These are phyloP conservation scores for Tapirus terrestris DNA, from an alignment of 2,113 vertebrate genomes.

Conservation along the genomic window DNA sequence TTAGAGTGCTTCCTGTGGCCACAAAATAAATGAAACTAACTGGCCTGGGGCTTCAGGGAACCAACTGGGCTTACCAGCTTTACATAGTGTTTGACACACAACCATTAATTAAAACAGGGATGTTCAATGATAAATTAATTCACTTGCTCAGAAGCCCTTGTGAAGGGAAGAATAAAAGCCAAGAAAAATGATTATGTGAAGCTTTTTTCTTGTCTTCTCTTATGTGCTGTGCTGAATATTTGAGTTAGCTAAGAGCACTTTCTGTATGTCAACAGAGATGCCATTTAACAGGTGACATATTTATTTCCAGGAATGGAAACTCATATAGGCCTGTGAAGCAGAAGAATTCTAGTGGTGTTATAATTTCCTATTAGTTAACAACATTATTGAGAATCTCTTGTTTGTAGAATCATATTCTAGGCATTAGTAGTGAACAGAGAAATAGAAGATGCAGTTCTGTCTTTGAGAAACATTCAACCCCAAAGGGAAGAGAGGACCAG, in stretches of 20 bases:
- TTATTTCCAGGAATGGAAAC: slow-evolving; percentile 29
- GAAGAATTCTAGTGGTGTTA: slow-evolving; percentile 28
- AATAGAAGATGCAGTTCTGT: slow-evolving; percentile 15
- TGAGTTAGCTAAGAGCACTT: background rate
- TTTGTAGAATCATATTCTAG: slow-evolving; percentile 22
- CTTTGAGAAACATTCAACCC: slow-evolving; percentile 9
- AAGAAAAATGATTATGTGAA: slow-evolving; percentile 1
- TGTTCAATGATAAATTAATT: slow-evolving; percentile 44
- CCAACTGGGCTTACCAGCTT: background rate
- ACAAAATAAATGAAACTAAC: slow-evolving; percentile 14
- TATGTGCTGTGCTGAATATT: background rate
- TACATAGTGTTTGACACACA: background rate
- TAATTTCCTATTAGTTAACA: background rate
- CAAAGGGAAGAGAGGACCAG: background rate
- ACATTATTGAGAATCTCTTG: slow-evolving; percentile 23
- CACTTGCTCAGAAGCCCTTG: slow-evolving; percentile 39
- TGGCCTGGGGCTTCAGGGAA: slow-evolving; percentile 14
- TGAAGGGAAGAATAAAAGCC: background rate
- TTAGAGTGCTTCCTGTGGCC: background rate
- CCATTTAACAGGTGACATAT: slow-evolving; percentile 24
- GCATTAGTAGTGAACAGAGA: background rate
- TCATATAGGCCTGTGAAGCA: background rate
- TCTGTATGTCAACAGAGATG: slow-evolving; percentile 22
- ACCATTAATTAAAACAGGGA: slow-evolving; percentile 54
- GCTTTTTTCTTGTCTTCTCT: background rate